Evolutionary conservation across 30 jellyfish, hydroid and myxozoan species (phyloP), one percentile per base, ranked within the genome.

Genomic region (Pseudorhiza aurosa): DNA sequence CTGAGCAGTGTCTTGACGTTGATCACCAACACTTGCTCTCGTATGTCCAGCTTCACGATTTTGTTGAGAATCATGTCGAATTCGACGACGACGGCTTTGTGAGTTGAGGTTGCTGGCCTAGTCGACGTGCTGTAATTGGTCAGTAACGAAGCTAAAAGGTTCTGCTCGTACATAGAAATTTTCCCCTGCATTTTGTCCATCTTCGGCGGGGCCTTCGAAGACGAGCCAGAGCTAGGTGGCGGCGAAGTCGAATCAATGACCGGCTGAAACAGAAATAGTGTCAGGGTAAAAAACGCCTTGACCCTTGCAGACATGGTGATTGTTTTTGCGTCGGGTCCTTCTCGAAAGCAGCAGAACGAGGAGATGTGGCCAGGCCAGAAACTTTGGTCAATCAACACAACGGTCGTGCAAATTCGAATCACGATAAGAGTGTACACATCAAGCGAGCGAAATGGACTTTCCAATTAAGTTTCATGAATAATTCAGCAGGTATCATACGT

Each of bases 41-140:
- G 71, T 18, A 80, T 80, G 69, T 80, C 71, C 62, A 80, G 31
- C 27, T 55, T 80, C 37, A 80, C 91, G 8, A 80, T 65, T 30
- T 80, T 64, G 50, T 15, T 32, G n/a, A 80, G 39, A 14, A 43
- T 47, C 63, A 80, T 5, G 58, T 80, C 91, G 33, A 80, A 80
- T 21, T 80, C 57, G 26, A 80, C 84, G 72, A 31, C 19, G 24
- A 80, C 91, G 14, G 91, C 26, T 0, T 15, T 27, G 67, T 63
- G 67, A 21, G 71, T 80, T 17, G 91, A 80, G 7, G 91, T 46
- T 8, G 91, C 42, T 18, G 91, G 91, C 33, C 91, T 51, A n/a
- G 58, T 19, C 8, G 59, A 49, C 28, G 77, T 62, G 77, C 78
- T 63, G 79, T 80, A 80, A 45, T 68, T 68, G 17, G 91, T 47